Percentiles rank a stretch among this genome's conserved stretches.
Evolutionary conservation across 2,888 invertebrate species (phyloP).

Genomic region (Agonum fuliginosum): DNA sequence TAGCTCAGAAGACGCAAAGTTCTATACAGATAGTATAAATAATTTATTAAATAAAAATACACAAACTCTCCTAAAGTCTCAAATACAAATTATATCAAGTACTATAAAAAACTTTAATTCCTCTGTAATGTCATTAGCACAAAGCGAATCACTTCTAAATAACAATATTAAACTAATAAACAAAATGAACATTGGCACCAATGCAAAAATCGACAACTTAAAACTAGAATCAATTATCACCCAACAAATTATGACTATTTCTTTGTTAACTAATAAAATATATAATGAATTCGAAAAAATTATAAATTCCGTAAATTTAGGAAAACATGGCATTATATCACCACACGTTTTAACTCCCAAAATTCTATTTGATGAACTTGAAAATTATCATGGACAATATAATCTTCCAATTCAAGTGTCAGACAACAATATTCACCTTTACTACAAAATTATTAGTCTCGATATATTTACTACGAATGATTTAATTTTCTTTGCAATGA

Average conservation of each 20-base stretch:
- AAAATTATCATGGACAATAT: constrained; percentile 43
- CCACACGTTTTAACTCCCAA: constrained; percentile 41
- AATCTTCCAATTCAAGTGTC: constrained; percentile 20
- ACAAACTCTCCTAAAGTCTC: constrained; percentile 61
- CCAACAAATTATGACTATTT: constrained; percentile 49
- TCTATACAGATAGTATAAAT: constrained; percentile 56
- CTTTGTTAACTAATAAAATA: constrained; percentile 47
- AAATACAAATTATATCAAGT: constrained; percentile 61
- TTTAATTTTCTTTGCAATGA: constrained; percentile 54
- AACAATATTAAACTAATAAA: constrained; percentile 58
- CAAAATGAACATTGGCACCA: too few relatives aligned
- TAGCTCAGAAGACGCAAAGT: constrained; percentile 58
- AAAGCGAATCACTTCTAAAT: constrained; percentile 53
- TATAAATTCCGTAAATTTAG: constrained; percentile 61
- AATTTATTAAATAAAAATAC: constrained; percentile 58
- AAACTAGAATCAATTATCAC: constrained; percentile 46
- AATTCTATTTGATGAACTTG: constrained; percentile 48
- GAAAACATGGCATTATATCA: constrained; percentile 61
- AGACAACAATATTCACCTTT: not conserved
- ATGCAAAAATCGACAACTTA: constrained; percentile 38
- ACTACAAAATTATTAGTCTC: not conserved
- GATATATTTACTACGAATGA: constrained; percentile 12
- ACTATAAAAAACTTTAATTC: constrained; percentile 61
- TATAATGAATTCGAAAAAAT: constrained; percentile 56
- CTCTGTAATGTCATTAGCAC: constrained; percentile 52